A percentile compares a stretch with the other conserved stretches of the same genome.
Conservation (phyloP, 1,140 invertebrate genomes). For the Meteorus sp. region DNA sequence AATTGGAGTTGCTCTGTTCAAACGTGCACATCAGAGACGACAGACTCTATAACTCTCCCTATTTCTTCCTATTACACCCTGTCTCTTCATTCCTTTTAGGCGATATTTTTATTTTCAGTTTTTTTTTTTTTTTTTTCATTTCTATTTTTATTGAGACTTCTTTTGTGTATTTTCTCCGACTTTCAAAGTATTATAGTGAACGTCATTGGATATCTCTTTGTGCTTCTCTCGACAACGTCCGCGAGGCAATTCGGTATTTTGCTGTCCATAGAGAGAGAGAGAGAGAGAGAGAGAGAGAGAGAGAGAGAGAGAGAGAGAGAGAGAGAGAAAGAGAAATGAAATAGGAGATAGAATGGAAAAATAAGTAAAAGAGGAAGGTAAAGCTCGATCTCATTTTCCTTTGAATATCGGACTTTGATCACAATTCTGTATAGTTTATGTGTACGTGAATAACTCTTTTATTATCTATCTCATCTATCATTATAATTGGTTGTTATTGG, state of each 20-base stretch:
- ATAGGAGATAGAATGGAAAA: too few species aligned
- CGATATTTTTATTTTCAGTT: not conserved
- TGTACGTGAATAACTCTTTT: too few species aligned
- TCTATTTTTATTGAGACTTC: not conserved
- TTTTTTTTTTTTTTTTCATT: not conserved
- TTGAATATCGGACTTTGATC: slow-evolving; percentile 13
- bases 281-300: not conserved
- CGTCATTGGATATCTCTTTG: slow-evolving; percentile 1
- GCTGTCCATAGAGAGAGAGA: not conserved
- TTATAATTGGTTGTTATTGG: too few species aligned
- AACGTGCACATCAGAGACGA: not conserved
- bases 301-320: not conserved
- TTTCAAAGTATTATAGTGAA: slow-evolving; percentile 5
- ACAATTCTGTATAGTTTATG: too few species aligned
- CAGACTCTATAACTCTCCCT: slow-evolving; percentile 1
- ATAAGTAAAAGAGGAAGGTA: too few species aligned
- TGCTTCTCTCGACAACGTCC: not conserved
- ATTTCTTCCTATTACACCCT: too few species aligned
- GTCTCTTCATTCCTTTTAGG: too few species aligned
- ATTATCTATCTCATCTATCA: too few species aligned
- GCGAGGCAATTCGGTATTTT: not conserved
- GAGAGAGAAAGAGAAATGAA: too few species aligned
- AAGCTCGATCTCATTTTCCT: slow-evolving; percentile 1
- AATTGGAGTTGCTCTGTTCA: slow-evolving; percentile 37
- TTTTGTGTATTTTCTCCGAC: slow-evolving; percentile 13